Percentiles rank a stretch among this genome's conserved stretches.
Evolutionary conservation across 2,797 vertebrate genomes (phyloP).

Genomic region (Naso thynnoides): DNA sequence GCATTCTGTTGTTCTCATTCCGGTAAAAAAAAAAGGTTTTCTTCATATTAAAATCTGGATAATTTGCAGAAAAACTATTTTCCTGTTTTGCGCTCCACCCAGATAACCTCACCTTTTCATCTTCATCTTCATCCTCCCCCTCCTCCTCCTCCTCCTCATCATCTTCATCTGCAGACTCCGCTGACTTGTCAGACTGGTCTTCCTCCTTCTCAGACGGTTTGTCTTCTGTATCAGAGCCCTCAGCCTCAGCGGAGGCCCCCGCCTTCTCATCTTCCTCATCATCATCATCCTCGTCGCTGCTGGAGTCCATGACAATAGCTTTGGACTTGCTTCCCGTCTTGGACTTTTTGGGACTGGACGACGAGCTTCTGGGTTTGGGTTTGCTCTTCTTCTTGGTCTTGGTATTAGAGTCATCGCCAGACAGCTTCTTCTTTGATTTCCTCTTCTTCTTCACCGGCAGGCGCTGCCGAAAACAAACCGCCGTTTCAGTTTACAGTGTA

Average conservation of each 20-base stretch:
- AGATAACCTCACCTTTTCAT: constrained; percentile 34
- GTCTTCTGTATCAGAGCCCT: constrained; percentile 66
- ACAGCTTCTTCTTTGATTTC: constrained; percentile 84
- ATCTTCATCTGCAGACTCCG: constrained; percentile 38
- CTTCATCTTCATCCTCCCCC: constrained; percentile 38
- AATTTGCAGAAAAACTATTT: too few species aligned
- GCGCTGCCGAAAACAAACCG: constrained; percentile 52
- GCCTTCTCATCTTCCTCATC: constrained; percentile 72
- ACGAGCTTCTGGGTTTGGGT: constrained; percentile 85
- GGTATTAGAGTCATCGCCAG: constrained; percentile 79
- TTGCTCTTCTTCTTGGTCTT: constrained; percentile 84
- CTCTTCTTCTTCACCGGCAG: constrained; percentile 87
- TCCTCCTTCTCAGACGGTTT: constrained; percentile 44
- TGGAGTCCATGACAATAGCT: constrained; percentile 95
- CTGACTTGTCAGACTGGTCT: constrained; percentile 44
- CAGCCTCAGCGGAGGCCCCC: constrained; percentile 80
- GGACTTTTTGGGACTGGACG: constrained; percentile 77
- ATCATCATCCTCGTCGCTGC: constrained; percentile 89
- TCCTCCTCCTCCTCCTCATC: constrained; percentile 56
- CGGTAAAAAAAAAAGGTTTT: too few species aligned
- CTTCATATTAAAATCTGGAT: too few species aligned
- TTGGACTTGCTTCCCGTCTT: constrained; percentile 88
- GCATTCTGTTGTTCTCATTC: too few species aligned
- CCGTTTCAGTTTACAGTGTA: neutral
- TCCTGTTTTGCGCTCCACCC: too few species aligned